These are phyloP conservation scores for Protonemura montana DNA, from an alignment of 2,888 invertebrate genomes.

Conservation along the genomic window DNA sequence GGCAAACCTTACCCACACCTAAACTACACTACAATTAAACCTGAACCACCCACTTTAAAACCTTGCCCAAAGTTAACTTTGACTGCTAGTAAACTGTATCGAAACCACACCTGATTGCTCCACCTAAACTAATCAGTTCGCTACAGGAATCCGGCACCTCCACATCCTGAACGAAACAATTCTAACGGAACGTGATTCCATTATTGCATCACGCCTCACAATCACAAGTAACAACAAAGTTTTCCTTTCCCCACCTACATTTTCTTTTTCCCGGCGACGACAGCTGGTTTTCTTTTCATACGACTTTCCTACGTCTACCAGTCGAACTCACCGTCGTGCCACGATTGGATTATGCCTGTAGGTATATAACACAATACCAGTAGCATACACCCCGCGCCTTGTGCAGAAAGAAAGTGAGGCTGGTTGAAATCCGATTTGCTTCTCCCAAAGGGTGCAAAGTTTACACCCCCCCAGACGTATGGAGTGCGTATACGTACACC, in stretches of 20 bases:
- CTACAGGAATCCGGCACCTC: not conserved
- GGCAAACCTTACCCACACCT: too few relatives aligned
- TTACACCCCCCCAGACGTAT: not conserved
- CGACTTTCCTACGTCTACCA: not conserved
- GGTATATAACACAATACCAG: not conserved
- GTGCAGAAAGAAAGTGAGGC: not conserved
- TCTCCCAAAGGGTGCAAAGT: not conserved
- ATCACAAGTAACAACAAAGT: not conserved
- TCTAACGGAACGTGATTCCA: not conserved
- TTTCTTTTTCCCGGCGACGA: not conserved
- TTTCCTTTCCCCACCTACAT: not conserved
- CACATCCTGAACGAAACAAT: not conserved
- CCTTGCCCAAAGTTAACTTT: too few relatives aligned
- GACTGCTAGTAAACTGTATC: too few relatives aligned
- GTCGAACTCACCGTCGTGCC: not conserved
- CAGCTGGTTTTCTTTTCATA: not conserved
- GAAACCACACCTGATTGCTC: too few relatives aligned
- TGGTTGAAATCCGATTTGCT: slow-evolving; percentile 12
- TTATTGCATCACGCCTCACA: not conserved
- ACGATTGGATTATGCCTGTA: not conserved
- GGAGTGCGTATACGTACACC: not conserved
- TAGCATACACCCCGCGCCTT: not conserved
- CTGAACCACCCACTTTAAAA: too few relatives aligned
- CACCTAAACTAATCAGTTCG: too few relatives aligned
- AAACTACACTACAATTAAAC: too few relatives aligned